Evolutionary conservation across 2,797 vertebrate species (phyloP).

Genomic region (Epinephelus coioides): DNA sequence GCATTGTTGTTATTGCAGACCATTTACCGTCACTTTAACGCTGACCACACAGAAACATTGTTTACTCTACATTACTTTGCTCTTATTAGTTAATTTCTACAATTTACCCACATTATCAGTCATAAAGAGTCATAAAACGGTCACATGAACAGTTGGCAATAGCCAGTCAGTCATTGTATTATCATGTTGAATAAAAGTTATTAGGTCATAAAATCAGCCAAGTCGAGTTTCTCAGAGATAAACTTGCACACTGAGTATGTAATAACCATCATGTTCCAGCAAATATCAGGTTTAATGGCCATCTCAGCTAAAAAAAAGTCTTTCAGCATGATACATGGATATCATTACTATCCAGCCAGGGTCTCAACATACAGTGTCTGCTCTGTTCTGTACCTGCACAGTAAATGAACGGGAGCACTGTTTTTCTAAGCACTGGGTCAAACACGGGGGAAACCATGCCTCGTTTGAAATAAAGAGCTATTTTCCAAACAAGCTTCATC

Average conservation of each 20-base stretch:
- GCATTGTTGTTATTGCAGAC: neutral
- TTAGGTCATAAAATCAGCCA: too few relatives aligned
- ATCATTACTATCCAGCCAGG: neutral
- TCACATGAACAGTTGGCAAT: too few relatives aligned
- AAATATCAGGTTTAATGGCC: constrained; percentile 11
- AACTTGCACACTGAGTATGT: neutral
- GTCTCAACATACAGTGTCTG: neutral
- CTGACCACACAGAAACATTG: neutral
- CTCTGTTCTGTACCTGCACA: neutral
- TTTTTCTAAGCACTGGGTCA: neutral
- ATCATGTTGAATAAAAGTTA: too few relatives aligned
- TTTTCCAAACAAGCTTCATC: neutral
- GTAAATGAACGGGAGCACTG: neutral
- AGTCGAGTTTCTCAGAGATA: neutral
- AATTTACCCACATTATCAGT: neutral
- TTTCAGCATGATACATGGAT: neutral
- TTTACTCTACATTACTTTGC: neutral
- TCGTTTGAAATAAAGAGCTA: too few relatives aligned
- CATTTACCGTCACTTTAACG: neutral
- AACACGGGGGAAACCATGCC: neutral
- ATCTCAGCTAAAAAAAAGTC: neutral
- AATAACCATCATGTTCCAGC: neutral
- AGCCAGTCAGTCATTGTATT: too few relatives aligned
- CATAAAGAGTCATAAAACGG: neutral
- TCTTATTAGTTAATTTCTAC: neutral